Evolutionary conservation across 2,888 invertebrate species (phyloP).

Genomic region (Prosopocoilus inquinatus): DNA sequence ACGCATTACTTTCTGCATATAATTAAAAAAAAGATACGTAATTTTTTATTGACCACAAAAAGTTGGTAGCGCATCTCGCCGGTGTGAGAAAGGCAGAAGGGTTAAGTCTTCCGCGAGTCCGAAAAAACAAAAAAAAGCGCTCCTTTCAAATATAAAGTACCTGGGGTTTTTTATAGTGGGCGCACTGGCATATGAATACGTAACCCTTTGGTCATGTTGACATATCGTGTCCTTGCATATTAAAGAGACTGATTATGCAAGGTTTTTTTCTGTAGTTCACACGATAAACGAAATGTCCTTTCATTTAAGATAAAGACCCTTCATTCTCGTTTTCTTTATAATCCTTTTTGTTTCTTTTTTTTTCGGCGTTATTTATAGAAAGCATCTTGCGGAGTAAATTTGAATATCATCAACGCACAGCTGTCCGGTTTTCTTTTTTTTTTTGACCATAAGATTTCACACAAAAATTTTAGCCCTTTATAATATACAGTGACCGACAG

Average conservation of each 20-base stretch:
- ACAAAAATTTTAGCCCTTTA: too few relatives aligned
- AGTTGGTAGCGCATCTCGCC: slow-evolving; percentile 9
- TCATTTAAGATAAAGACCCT: background rate
- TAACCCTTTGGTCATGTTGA: slow-evolving; percentile 44
- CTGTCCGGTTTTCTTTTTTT: too few relatives aligned
- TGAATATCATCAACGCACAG: too few relatives aligned
- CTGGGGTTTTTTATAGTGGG: slow-evolving; percentile 49
- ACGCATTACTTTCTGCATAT: slow-evolving; percentile 6
- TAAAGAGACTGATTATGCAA: slow-evolving; percentile 42
- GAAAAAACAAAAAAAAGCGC: slow-evolving; percentile 42
- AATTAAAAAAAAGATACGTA: slow-evolving; percentile 18
- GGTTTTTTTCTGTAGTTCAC: slow-evolving; percentile 47
- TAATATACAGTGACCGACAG: too few relatives aligned
- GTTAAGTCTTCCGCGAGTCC: slow-evolving; percentile 36
- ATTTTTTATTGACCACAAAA: slow-evolving; percentile 41
- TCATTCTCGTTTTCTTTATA: slow-evolving; percentile 1
- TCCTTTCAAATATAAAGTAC: slow-evolving; percentile 40
- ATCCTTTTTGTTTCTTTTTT: slow-evolving; percentile 3
- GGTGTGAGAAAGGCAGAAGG: slow-evolving; percentile 44
- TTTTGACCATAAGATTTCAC: too few relatives aligned
- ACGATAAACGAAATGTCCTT: slow-evolving; percentile 42
- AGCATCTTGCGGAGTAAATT: background rate
- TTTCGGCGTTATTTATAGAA: background rate
- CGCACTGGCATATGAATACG: slow-evolving; percentile 33
- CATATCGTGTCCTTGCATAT: slow-evolving; percentile 52